A percentile compares a stretch with the other conserved stretches of the same genome.
phyloP scores from a whole-genome alignment of 2,888 invertebrate species.

The Xanthia icteritia region DNA sequence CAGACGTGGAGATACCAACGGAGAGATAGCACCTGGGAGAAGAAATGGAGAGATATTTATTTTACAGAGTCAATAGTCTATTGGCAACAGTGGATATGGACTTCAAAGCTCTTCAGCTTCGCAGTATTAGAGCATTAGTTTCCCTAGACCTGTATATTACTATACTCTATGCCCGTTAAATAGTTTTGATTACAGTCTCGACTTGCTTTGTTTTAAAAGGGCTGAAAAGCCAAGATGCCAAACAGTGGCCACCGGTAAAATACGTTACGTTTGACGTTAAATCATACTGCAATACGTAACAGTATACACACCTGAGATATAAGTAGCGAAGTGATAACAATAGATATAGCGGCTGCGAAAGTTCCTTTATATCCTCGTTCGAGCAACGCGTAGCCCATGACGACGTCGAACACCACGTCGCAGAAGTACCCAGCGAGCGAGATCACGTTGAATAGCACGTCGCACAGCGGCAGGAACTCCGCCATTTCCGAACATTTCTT shows the following conservation, averaged over 20 bases:
- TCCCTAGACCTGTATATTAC: background rate
- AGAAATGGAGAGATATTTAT: background rate
- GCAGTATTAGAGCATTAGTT: background rate
- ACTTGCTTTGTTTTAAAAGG: background rate
- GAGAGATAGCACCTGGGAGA: conserved; percentile 91
- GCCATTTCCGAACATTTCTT: conserved; percentile 90
- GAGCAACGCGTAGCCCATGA: conserved; percentile 95
- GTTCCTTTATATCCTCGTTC: conserved; percentile 92
- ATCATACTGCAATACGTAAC: background rate
- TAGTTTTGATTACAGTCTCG: background rate
- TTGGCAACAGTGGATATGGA: background rate
- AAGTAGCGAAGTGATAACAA: conserved; percentile 93
- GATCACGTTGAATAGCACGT: conserved; percentile 97
- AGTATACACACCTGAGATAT: conserved; percentile 91
- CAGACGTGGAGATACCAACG: conserved; percentile 93
- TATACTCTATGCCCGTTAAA: no score
- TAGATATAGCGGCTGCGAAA: conserved; percentile 92
- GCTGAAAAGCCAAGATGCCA: conserved; percentile 11
- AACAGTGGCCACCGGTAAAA: background rate
- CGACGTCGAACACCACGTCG: conserved; percentile 96
- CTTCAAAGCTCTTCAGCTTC: background rate
- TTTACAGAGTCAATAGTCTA: background rate
- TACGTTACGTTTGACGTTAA: conserved; percentile 1
- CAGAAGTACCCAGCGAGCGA: conserved; percentile 97
- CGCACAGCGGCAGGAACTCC: conserved; percentile 97